These are phyloP conservation scores for Clarias magur DNA, from an alignment of 2,113 vertebrate species.

Conservation along the genomic window DNA sequence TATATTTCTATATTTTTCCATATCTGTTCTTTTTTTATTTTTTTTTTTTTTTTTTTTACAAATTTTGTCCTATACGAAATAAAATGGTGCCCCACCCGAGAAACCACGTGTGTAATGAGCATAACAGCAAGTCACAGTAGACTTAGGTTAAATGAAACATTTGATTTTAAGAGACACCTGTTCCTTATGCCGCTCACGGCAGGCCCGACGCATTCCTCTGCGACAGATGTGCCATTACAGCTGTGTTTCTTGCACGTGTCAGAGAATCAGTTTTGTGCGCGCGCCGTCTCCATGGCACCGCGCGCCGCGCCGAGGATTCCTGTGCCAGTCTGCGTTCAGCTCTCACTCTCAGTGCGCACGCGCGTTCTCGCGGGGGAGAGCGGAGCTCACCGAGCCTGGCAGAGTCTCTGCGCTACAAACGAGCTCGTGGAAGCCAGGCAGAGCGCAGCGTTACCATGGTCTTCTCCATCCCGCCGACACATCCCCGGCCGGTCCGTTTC, in stretches of 20 bases:
- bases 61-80: not conserved
- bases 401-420: conserved; percentile 68
- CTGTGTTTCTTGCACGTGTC: conserved; percentile 2
- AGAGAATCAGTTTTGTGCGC: not conserved
- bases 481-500: conserved; percentile 71
- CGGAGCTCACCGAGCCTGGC: conserved; percentile 65
- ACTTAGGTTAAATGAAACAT: not conserved
- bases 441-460: conserved; percentile 80
- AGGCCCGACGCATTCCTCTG: not conserved
- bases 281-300: conserved; percentile 32
- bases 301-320: conserved; percentile 35
- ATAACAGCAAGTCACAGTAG: not conserved
- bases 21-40: not conserved
- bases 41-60: not conserved
- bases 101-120: not conserved
- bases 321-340: conserved; percentile 38
- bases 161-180: not conserved
- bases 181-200: not conserved
- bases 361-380: conserved; percentile 50
- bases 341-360: conserved; percentile 52
- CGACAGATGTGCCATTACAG: not conserved
- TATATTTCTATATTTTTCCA: too few species aligned
- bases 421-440: conserved; percentile 64
- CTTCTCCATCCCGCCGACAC: conserved; percentile 77
- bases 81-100: not conserved